phyloP scores from a whole-genome alignment of 2,797 vertebrate genomes.

The Rhyacichthys aspro region DNA sequence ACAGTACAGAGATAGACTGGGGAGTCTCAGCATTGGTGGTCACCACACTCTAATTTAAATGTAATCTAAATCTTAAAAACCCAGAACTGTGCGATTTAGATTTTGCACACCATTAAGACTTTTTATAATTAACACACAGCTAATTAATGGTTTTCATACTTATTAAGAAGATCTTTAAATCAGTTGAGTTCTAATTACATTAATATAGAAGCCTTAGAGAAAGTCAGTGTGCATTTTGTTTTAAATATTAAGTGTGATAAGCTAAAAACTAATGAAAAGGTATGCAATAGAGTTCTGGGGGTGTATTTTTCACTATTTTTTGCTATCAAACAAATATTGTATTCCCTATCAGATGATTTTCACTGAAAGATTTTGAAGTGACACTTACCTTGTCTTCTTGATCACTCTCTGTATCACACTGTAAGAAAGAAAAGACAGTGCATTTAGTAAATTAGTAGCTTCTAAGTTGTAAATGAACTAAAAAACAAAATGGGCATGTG shows the following conservation, averaged over 20 bases:
- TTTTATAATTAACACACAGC: conserved; percentile 78
- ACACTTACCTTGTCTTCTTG: conserved; percentile 93
- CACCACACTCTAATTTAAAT: conserved; percentile 54
- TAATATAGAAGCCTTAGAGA: conserved; percentile 66
- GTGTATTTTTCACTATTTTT: not conserved
- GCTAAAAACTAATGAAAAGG: too few species aligned
- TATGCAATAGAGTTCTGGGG: not conserved
- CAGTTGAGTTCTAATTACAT: conserved; percentile 80
- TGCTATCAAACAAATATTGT: too few species aligned
- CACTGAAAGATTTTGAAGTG: not conserved
- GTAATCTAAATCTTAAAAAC: conserved; percentile 67
- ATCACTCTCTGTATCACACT: conserved; percentile 96
- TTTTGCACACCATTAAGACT: conserved; percentile 78
- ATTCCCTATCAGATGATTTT: too few species aligned
- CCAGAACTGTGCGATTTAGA: conserved; percentile 72
- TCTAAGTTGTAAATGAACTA: too few species aligned
- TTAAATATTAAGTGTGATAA: too few species aligned
- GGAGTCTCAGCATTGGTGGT: conserved; percentile 24
- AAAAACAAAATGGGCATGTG: conserved; percentile 13
- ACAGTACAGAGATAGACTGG: not conserved
- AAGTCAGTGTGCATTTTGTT: conserved; percentile 21
- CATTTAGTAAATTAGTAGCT: too few species aligned
- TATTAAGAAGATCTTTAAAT: conserved; percentile 77
- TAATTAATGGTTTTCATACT: conserved; percentile 77
- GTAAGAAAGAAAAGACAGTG: conserved; percentile 58